Conservation (phyloP, 2,113 vertebrate genomes). For the Cygnus atratus region DNA sequence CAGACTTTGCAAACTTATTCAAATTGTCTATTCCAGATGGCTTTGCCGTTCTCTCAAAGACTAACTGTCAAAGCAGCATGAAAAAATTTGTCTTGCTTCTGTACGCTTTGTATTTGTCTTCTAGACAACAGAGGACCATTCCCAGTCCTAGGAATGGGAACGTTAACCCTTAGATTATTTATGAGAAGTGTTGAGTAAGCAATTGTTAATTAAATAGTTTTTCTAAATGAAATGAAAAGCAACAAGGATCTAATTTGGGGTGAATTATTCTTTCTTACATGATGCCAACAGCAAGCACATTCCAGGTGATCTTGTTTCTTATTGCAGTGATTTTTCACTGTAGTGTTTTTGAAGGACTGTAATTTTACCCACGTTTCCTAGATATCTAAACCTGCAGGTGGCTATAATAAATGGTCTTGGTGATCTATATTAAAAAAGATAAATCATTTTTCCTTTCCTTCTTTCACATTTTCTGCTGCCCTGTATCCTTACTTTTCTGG, state of each 20-base stretch:
- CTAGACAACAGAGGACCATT: not conserved
- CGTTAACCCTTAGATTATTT: not conserved
- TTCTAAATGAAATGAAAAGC: conserved; percentile 31
- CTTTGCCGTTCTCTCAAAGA: not conserved
- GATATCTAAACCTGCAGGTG: not conserved
- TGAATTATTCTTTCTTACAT: not conserved
- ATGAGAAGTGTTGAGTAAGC: not conserved
- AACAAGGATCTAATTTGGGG: conserved; percentile 54
- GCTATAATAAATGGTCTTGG: conserved; percentile 16
- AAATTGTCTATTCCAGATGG: not conserved
- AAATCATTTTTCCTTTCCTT: conserved; percentile 54
- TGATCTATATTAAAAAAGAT: conserved; percentile 67
- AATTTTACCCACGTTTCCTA: conserved; percentile 36
- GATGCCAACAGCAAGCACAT: not conserved
- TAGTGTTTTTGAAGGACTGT: conserved; percentile 41
- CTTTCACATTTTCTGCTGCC: conserved; percentile 37
- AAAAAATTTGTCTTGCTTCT: not conserved
- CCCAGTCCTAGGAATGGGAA: not conserved
- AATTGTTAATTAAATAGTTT: not conserved
- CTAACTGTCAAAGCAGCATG: not conserved
- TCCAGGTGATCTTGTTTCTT: conserved; percentile 45
- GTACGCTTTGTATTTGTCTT: not conserved
- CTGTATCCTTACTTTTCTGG: conserved; percentile 37
- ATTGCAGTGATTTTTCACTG: conserved; percentile 39
- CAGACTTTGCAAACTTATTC: not conserved